Base-by-base conservation (phyloP, 2,888 invertebrate genomes). In the Pandemis heparana region DNA sequence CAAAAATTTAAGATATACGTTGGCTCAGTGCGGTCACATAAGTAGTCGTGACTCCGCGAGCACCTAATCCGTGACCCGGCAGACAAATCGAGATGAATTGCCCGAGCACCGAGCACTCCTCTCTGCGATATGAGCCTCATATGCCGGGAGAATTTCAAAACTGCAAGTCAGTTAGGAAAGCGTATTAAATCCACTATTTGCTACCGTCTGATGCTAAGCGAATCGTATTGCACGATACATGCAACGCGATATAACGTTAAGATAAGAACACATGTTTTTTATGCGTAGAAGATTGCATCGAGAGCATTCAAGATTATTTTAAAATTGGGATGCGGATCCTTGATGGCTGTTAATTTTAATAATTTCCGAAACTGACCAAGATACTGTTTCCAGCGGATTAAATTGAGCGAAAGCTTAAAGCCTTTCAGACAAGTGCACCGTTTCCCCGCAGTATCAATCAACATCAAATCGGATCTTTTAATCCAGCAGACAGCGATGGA, bases 21-120 rank as follows among this genome's bases (percentile, higher is more conserved):
- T 48, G 46, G 51, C 16, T 39, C n/a, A 23, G 65, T 63, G 53
- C 62, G 62, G 43, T 18, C 60, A 77, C 77, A 74, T 79, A 78
- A 78, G 76, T 69, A 91, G 92, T 92, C 92, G 92, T 91, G 92
- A 89, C 82, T 14, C 12, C 23, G 77, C 91, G 91, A 89, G 81
- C 81, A 79, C 80, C 78, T 82, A 79, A 83, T 85, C 88, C 90
- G 89, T 92, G 92, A 92, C 91, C 90, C 81, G 78, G 12, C 81
- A 83, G 91, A 93, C 94, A 93, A 93, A 94, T 94, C 93, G 89
- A 91, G 91, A 93, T 91, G 92, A 92, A 92, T 92, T 92, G 89
- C 86, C 80, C 81, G 48, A 48, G n/a, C n/a, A 53, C 51, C 51
- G 51, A 53, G 51, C 14, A 81, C 81, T 83, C 88, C 88, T 90